A percentile compares a stretch with the other conserved stretches of the same genome.
Evolutionary conservation across 2,888 invertebrate species (phyloP).

Genomic region (Mactromeris polynyma): DNA sequence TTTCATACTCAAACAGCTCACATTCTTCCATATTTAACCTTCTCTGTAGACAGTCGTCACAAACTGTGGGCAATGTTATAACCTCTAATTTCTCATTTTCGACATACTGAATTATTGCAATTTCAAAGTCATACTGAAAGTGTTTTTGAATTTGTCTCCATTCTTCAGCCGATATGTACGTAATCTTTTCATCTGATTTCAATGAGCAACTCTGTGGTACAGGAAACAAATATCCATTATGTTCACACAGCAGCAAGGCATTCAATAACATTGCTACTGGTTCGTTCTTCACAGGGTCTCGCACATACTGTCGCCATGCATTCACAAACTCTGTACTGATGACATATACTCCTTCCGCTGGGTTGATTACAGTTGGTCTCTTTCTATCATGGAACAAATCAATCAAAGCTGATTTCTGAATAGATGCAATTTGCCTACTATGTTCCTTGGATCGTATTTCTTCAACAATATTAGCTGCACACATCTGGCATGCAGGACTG

Average conservation of each 20-base stretch:
- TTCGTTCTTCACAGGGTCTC: slow-evolving; percentile 80
- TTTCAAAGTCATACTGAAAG: slow-evolving; percentile 79
- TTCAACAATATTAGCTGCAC: slow-evolving; percentile 75
- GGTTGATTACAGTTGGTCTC: slow-evolving; percentile 82
- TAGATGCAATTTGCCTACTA: slow-evolving; percentile 78
- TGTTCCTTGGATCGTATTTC: slow-evolving; percentile 70
- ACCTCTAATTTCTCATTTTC: slow-evolving; percentile 69
- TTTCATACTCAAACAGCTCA: slow-evolving; percentile 80
- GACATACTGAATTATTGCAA: slow-evolving; percentile 64
- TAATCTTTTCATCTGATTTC: slow-evolving; percentile 67
- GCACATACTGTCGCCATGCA: slow-evolving; percentile 87
- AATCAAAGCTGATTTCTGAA: slow-evolving; percentile 85
- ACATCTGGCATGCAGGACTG: slow-evolving; percentile 79
- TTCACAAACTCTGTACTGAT: slow-evolving; percentile 86
- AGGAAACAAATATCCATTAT: slow-evolving; percentile 82
- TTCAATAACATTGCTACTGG: slow-evolving; percentile 79
- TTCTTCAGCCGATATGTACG: slow-evolving; percentile 79
- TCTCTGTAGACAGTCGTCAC: slow-evolving; percentile 81
- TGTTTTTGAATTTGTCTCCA: slow-evolving; percentile 77
- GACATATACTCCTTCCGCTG: slow-evolving; percentile 72
- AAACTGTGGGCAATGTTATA: slow-evolving; percentile 76
- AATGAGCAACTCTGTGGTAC: slow-evolving; percentile 68
- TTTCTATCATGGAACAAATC: slow-evolving; percentile 86
- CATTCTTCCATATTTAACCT: slow-evolving; percentile 79
- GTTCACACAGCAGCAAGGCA: slow-evolving; percentile 82